Evolutionary conservation across 2,797 vertebrate species (phyloP), one percentile per base, ranked within the genome.

Genomic region (Crenuchus spilurus): DNA sequence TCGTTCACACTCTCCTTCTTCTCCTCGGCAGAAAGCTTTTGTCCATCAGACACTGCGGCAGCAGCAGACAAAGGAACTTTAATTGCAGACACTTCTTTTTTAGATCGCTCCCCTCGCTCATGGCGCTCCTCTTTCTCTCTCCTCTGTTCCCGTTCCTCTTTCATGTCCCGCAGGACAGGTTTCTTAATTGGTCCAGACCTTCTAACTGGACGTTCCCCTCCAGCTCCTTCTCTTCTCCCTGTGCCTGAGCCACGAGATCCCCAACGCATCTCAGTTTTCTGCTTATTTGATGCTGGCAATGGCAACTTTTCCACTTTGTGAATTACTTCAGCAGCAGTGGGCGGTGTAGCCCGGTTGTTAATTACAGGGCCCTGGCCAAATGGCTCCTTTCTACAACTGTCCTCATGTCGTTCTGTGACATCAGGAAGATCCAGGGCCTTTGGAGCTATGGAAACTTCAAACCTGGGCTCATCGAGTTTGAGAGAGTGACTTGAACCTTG

Each of bases 131-230:
- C 97, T 35, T 94, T 94, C 83, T 99, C 97, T 80, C 95, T 95
- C 77, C 98, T 91, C 81, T 98, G 95, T 41, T 99, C 97, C 26
- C 97, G 88, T 74, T 99, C 98, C 75, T 98, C 97, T 84, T 98
- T 99, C 97, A 99, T 99, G 81, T 99, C 98, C 79, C 97, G 92
- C 20, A 99, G 91, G 16, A 99, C 92, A 6, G 98, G 98, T 68
- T 99, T 99, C 84, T 99, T 99, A 86, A 99, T 99, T 20, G 97
- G 98, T 20, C 98, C 98, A 0, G 97, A 98, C 82, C 98, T 91
- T 78, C 98, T 95, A 16, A 98, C 72, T 0, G 96, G 97, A 72
- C 97, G 93, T 5, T 99, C 96, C 0, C 89, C 84, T 0, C 94
- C 92, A 0, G 76, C 74, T 51, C 97, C 97, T 0, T 99, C 96